Percentiles rank a stretch among this genome's conserved stretches.
Conservation (phyloP, 2,888 invertebrate genomes). For the Oxystoma pomonae region DNA sequence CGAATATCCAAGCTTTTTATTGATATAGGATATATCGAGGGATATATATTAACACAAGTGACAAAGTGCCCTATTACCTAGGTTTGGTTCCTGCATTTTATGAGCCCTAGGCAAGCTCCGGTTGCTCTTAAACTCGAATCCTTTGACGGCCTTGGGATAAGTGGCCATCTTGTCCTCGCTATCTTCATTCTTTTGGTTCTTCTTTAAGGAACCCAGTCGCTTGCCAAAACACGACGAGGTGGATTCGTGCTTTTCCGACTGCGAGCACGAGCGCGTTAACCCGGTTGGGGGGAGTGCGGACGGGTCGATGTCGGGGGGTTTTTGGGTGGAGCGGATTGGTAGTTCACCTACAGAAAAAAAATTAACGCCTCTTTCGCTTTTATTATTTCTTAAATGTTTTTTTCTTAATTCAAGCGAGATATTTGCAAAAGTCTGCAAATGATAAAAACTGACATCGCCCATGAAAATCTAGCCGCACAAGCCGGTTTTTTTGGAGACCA, state of each 20-base stretch:
- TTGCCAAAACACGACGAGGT: slow-evolving; percentile 46
- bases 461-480: no score
- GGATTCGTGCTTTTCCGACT: slow-evolving; percentile 29
- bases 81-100: slow-evolving; percentile 33
- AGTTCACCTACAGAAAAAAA: slow-evolving; percentile 38
- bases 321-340: slow-evolving; percentile 39
- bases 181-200: slow-evolving; percentile 34
- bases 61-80: no score
- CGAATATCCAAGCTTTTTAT: no score
- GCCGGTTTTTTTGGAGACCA: no score
- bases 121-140: slow-evolving; percentile 37
- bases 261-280: slow-evolving; percentile 33
- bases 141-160: slow-evolving; percentile 40
- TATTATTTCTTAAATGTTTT: no score
- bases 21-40: no score
- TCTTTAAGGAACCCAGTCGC: slow-evolving; percentile 42
- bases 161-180: slow-evolving; percentile 34
- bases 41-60: no score
- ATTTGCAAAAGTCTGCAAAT: no score
- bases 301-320: slow-evolving; percentile 19
- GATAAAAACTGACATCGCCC: no score
- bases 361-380: slow-evolving; percentile 6
- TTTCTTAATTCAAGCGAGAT: no score
- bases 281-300: slow-evolving; percentile 17
- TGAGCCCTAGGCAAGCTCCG: slow-evolving; percentile 43